Evolutionary conservation across 2,113 vertebrate genomes (phyloP), one percentile per base, ranked within the genome.

Genomic region (Gopherus evgoodei): DNA sequence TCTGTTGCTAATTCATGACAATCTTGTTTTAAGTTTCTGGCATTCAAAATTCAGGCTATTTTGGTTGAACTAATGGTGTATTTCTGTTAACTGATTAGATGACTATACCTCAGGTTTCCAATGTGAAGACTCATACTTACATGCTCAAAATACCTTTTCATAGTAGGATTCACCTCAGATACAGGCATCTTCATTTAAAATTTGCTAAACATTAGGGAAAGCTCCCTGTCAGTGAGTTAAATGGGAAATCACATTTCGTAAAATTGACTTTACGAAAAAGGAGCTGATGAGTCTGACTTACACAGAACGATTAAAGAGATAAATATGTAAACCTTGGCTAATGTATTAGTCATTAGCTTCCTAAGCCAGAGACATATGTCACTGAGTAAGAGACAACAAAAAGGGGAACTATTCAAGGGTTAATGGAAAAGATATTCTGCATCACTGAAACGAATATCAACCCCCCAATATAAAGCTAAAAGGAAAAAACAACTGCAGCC

Each of bases 1-100:
- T 1, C 31, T 87, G 47, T 24, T 91, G 11, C 50, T 83, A 78
- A 83, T 57, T 90, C 4, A 49, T 50, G 25, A 83, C 52, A 4
- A 85, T 83, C 50, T 91, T 69, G 50, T 91, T 92, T 92, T n/a
- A 87, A 83, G 52, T 65, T 75, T 50, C 24, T 94, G 52, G 44
- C 10, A 38, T 19, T 83, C 21, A 24, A 85, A 9, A 2, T 56
- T 31, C 87, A 85, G 56, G 38, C 5, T 42, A 42, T 44, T 75
- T 75, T 75, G 22, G 21, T 42, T 22, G 72, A 75, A 75, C 21
- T 17, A 12, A 75, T 25, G 65, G 22, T 38, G 44, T 75, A 42
- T 75, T 42, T 75, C 72, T 42, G 22, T 24, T 75, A 21, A 24
- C n/a, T 75, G 65, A n/a, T 69, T 69, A 19, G 69, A 75, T 75